Base-by-base conservation (phyloP, 2,797 vertebrate species). In the Halcyon smyrnensis region DNA sequence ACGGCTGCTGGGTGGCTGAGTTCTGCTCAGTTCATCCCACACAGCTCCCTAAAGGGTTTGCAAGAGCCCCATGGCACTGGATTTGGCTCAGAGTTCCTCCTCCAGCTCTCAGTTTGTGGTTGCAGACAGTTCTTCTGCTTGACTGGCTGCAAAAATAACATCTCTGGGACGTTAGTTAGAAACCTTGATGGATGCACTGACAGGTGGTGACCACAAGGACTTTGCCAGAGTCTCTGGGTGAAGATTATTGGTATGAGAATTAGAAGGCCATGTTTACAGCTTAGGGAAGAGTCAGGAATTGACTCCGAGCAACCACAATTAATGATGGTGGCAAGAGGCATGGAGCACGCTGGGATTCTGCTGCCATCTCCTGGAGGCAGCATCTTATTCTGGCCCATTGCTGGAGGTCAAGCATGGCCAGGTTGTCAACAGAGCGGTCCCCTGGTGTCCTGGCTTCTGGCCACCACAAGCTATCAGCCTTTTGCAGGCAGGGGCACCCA, bases 301-400 rank as follows among this genome's bases (percentile, higher is more conserved):
- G 30, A 16, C 39, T 12, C 56, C 27, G 32, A 3, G 85, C 34
- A 79, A 1, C 30, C 23, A 2, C 56, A 28, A 1, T 7, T 8
- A 11, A 25, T 11, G 70, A 32, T 0, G 5, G 53, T 32, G 50
- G 20, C 59, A 15, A 7, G 1, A 13, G 60, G 43, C 34, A 30
- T 0, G 25, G 92, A 80, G 37, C 12, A 0, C 6, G 36, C 45
- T 37, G 75, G 87, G 63, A 48, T 77, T 77, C 79, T 96, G 93
- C 95, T 94, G 92, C 91, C 92, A 65, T 96, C 92, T 93, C 85
- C 82, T 94, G 94, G 79, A 59, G 41, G 57, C 64, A 78, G 20
- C 57, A 9, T 20, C 68, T 81, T 30, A 5, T 3, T 18, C 86
- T 79, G 78, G 50, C 17, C 45, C 62, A 8, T 34, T 2, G 23